Percentiles rank a stretch among this genome's conserved stretches.
Evolutionary conservation across 2,797 vertebrate genomes (phyloP).

Genomic region (Pantherophis alleghaniensis): DNA sequence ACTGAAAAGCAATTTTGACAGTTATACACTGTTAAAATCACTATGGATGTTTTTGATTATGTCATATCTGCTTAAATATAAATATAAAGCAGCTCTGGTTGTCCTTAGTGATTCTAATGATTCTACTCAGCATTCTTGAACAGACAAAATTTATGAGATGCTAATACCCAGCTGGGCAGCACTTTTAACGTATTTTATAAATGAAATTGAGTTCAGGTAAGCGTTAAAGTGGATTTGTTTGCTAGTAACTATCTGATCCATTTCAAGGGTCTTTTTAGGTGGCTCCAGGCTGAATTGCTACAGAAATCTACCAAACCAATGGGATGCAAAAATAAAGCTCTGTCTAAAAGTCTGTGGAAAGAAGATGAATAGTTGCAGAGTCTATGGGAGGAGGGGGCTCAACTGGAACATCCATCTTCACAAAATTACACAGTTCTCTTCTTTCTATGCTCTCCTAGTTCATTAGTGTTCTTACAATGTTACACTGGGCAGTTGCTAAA

Average conservation of each 20-base stretch:
- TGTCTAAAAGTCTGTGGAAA: neutral
- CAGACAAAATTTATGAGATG: neutral
- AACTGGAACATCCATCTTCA: neutral
- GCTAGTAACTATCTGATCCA: neutral
- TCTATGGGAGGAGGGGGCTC: neutral
- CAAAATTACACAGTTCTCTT: neutral
- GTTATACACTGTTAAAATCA: neutral
- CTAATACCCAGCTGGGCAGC: neutral
- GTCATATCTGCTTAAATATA: neutral
- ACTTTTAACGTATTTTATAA: neutral
- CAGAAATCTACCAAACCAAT: neutral
- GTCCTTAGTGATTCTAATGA: neutral
- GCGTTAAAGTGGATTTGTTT: neutral
- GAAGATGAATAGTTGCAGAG: neutral
- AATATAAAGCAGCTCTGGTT: neutral
- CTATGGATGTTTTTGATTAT: neutral
- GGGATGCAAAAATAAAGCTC: neutral
- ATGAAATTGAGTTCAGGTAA: neutral
- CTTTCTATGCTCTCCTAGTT: neutral
- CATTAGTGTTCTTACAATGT: neutral
- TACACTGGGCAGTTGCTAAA: neutral
- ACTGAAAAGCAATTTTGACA: neutral
- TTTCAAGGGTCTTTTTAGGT: neutral
- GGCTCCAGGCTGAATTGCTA: neutral
- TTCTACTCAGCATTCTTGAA: neutral